Evolutionary conservation across 2,888 invertebrate genomes (phyloP).

Genomic region (Operophtera brumata): DNA sequence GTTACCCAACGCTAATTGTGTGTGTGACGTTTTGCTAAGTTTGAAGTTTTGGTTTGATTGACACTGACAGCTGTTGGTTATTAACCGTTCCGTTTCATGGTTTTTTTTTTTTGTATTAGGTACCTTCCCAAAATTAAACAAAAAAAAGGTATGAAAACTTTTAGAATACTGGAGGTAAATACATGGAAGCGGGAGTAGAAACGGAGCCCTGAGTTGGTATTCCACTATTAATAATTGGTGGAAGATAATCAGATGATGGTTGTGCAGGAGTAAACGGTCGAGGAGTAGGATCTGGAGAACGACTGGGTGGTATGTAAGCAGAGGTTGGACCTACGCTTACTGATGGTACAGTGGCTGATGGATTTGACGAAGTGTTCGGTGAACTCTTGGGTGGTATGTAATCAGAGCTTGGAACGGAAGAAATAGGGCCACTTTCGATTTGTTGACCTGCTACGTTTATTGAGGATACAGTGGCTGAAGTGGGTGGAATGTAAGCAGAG

Average conservation of each 20-base stretch:
- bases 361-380: background rate
- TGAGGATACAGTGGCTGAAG: constrained; percentile 8
- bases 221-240: constrained; percentile 37
- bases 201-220: constrained; percentile 27
- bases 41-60: constrained; percentile 35
- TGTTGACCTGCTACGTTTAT: constrained; percentile 5
- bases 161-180: constrained; percentile 62
- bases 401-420: constrained; percentile 28
- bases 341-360: background rate
- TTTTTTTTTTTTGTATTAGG: background rate
- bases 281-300: constrained; percentile 26
- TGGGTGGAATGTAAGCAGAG: constrained; percentile 42
- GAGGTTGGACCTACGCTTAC: constrained; percentile 27
- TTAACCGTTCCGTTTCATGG: constrained; percentile 2
- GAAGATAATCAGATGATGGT: constrained; percentile 27
- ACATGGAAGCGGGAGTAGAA: constrained; percentile 56
- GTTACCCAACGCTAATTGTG: too few species aligned
- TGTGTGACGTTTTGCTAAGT: constrained; percentile 44
- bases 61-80: constrained; percentile 5
- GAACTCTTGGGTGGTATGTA: constrained; percentile 37
- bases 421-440: background rate
- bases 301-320: constrained; percentile 41
- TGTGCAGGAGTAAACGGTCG: constrained; percentile 30
- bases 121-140: background rate
- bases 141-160: background rate